A percentile compares a stretch with the other conserved stretches of the same genome.
phyloP scores from a whole-genome alignment of 1,140 invertebrate species.

The Drosophila littoralis region DNA sequence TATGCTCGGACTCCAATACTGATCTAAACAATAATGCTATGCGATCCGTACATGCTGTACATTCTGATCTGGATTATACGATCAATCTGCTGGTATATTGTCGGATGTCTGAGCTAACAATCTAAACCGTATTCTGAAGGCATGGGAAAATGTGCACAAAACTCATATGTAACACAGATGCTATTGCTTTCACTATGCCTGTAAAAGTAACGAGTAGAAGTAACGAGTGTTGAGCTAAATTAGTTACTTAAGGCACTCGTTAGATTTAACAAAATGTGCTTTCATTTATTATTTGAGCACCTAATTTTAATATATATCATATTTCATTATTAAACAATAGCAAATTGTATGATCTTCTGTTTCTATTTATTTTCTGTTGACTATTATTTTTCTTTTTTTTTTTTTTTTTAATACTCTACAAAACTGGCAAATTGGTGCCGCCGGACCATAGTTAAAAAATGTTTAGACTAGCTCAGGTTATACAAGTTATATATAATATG shows the following conservation, averaged over 20 bases:
- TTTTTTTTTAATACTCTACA: conserved; percentile 25
- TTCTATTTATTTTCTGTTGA: conserved; percentile 24
- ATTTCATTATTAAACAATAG: conserved; percentile 44
- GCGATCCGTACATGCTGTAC: too few relatives aligned
- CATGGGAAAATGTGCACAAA: too few relatives aligned
- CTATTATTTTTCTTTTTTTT: conserved; percentile 9
- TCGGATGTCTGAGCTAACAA: too few relatives aligned
- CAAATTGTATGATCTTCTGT: conserved; percentile 22
- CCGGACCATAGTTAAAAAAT: conserved; percentile 79
- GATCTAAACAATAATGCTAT: too few relatives aligned
- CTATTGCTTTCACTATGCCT: conserved; percentile 29
- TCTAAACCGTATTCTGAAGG: neutral
- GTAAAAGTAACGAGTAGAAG: conserved; percentile 4
- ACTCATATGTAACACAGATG: neutral
- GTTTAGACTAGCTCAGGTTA: conserved; percentile 82
- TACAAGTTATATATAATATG: conserved; percentile 47
- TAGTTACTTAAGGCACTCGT: conserved; percentile 17
- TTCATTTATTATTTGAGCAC: conserved; percentile 18
- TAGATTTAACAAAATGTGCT: conserved; percentile 13
- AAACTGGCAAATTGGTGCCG: conserved; percentile 49
- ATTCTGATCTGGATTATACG: too few relatives aligned
- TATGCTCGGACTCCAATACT: too few relatives aligned
- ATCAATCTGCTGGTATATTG: too few relatives aligned
- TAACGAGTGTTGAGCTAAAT: conserved; percentile 1
- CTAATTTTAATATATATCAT: conserved; percentile 11